Evolutionary conservation across 2,113 vertebrate genomes (phyloP), one percentile per base, ranked within the genome.

Genomic region (Corythornis madagascariensis): DNA sequence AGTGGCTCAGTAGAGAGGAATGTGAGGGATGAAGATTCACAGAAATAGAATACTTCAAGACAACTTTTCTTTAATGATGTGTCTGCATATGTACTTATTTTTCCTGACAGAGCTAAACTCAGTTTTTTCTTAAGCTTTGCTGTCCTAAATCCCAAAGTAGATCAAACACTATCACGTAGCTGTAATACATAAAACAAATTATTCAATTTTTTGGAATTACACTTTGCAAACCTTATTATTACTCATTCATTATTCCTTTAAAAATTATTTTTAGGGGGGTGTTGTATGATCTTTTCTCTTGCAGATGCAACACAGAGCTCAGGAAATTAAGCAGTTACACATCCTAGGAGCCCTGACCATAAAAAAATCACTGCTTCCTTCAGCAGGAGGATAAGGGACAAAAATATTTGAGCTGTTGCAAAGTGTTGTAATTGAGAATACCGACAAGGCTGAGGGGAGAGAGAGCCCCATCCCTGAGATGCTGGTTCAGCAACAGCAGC

Each of bases 351-450:
- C 19, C 60, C n/a, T 14, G 21, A 52, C 10, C 13, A 31, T 50
- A 67, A 59, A 89, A 89, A 91, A 93, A 89, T 89, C 69, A 42
- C 35, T 76, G 9, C 52, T 83, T 83, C 52, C 52, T 66, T 66
- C 35, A 86, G 71, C 35, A 80, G 45, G 8, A 71, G n/a, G 15
- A 18, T 64, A 2, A 35, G 43, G 77, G 56, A 67, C 61, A 72
- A n/a, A 92, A 82, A 29, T 29, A 53, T 60, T 1, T 47, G 42
- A 71, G 67, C 21, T 48, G 13, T 83, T 90, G 31, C 14, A 21
- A 67, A 47, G 35, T 22, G 16, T 4, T 74, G 63, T 35, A 77
- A 53, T 21, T 66, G 74, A 80, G 67, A 92, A 5, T 20, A 75
- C 55, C 45, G 73, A 6, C 25, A 71, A 76, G 29, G 67, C 66